These are phyloP conservation scores for Cantharis rufa DNA, from an alignment of 2,888 invertebrate genomes.

Conservation along the genomic window DNA sequence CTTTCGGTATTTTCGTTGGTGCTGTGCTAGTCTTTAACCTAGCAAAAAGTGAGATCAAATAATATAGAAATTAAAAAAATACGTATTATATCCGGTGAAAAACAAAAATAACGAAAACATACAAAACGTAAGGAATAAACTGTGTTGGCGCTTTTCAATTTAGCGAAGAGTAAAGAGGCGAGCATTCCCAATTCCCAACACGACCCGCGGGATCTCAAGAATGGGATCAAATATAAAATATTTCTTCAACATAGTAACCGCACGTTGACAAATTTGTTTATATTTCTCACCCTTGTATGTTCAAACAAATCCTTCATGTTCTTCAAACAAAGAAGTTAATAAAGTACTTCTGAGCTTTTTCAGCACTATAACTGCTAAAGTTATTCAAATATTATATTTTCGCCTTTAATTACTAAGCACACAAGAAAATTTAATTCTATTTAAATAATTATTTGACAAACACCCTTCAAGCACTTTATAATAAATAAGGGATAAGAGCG, in stretches of 20 bases:
- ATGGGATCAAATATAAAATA: slow-evolving; percentile 40
- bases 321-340: slow-evolving; percentile 14
- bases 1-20: too few species aligned
- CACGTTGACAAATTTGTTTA: slow-evolving; percentile 33
- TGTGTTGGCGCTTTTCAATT: slow-evolving; percentile 33
- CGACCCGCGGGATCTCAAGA: slow-evolving; percentile 33
- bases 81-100: background rate
- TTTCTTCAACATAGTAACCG: slow-evolving; percentile 29
- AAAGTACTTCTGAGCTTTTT: background rate
- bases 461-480: background rate
- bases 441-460: background rate
- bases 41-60: background rate
- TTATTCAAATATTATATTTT: background rate
- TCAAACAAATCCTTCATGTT: slow-evolving; percentile 12
- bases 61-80: background rate
- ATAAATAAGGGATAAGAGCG: background rate
- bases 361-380: background rate
- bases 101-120: background rate
- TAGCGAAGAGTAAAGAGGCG: slow-evolving; percentile 21
- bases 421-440: background rate
- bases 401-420: background rate
- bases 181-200: slow-evolving; percentile 36
- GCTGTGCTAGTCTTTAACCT: background rate
- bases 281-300: slow-evolving; percentile 21
- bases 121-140: slow-evolving; percentile 9